Evolutionary conservation across 2,888 invertebrate species (phyloP), one percentile per base, ranked within the genome.

Genomic region (Acanthoscelides obtectus): DNA sequence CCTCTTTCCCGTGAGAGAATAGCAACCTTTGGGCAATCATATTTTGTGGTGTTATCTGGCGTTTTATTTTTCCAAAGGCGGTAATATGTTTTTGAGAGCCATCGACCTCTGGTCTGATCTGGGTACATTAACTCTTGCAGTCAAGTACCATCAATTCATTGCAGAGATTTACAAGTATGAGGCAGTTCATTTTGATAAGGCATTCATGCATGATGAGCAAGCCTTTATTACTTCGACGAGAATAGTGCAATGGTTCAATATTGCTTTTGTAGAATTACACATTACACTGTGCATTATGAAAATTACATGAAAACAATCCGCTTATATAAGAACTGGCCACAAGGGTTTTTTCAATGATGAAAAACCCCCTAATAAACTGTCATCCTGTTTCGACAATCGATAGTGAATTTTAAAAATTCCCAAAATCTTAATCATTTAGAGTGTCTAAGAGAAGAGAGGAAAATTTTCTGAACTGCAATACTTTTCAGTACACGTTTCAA

Each of bases 71-170:
- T 79, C 22, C 92, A 95, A 82, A 97, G 98, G 97, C 98, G 0
- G 94, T 97, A 0, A 92, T 91, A 72, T 96, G 96, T 84, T 87
- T 98, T 85, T 94, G 79, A 97, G 96, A 86, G 95, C 97, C 0
- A 96, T 97, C 75, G 98, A 98, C 84, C 97, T 98, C 79, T 99
- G 98, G 86, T 97, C 97, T 20, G 98, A 98, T 83, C 97, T 98
- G 97, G 98, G 98, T 0, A 89, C 97, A 70, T 98, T 99, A 86
- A 94, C 95, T 22, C 95, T 98, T 87, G 98, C 98, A 4, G 99
- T 99, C 64, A 98, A 98, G 85, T 95, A 97, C 85, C 98, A 99
- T 86, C 94, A 94, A 86, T 94, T 93, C 80, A 97, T 99, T 86
- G 99, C 97, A 19, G 98, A 99, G 85, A 91, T 98, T 83, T 98